phyloP scores from a whole-genome alignment of 2,113 vertebrate genomes.

The Arvicanthis niloticus region DNA sequence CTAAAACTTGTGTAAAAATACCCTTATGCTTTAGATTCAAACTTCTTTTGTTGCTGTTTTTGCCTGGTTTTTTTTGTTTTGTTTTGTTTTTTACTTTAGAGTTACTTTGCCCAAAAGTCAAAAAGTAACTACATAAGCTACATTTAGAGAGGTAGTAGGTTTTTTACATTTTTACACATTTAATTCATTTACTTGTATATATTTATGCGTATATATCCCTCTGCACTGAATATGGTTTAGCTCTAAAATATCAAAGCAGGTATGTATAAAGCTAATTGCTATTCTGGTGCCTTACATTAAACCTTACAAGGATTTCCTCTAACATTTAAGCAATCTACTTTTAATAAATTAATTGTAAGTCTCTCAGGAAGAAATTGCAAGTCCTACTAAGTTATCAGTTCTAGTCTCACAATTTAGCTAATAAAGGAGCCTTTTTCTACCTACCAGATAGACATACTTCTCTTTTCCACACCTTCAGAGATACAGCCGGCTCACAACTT shows the following conservation, averaged over 20 bases:
- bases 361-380: background rate
- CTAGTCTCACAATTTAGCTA: background rate
- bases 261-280: background rate
- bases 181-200: background rate
- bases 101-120: background rate
- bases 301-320: background rate
- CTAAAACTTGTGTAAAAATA: background rate
- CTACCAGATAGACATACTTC: background rate
- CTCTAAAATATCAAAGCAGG: background rate
- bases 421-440: background rate
- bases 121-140: background rate
- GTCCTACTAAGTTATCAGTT: background rate
- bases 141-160: background rate
- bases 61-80: no score
- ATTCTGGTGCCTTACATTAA: background rate
- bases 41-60: background rate
- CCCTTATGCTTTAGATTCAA: background rate
- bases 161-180: background rate
- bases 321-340: background rate
- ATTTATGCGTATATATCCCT: background rate
- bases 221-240: background rate
- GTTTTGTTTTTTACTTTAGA: background rate
- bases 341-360: background rate
- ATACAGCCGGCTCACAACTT: no score
- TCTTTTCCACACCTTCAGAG: background rate